Base-by-base conservation (phyloP, 2,888 invertebrate species). In the Harpalus rubripes region DNA sequence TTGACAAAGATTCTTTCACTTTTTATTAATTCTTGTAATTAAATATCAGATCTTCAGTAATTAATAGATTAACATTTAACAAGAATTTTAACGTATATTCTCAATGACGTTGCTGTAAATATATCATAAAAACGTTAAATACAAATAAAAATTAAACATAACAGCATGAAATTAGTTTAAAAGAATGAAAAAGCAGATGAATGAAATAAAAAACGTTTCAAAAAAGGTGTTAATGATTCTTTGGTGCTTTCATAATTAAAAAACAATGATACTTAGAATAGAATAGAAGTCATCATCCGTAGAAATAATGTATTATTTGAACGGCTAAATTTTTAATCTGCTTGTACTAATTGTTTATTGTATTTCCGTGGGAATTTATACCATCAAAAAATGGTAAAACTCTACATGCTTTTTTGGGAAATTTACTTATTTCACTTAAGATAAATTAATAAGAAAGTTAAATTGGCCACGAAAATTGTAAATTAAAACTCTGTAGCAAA, bases 61-160 rank as follows among this genome's bases (percentile, higher is more conserved):
- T 63, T 63, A 63, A 63, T 52, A 8, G 44, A 52, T 63, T 63
- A 63, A 63, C 26, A 63, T 63, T 63, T 63, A 63, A 18, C 12
- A 18, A 10, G 63, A 22, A 63, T 63, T 63, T 63, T 26, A 63
- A 63, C 26, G 16, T 18, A 63, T 63, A 63, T 26, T 63, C 26
- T 22, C 63, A 63, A 63, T 63, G 63, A 8, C 59, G 7, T 59
- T 22, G 12, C 7, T 22, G 26, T 63, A 63, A 63, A 63, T 12
- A 63, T 10, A 26, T 52, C 8, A 52, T 12, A 52, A 12, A 52
- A 12, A 52, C 12, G 6, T 10, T 6, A 52, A 12, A 52, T 8
- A 52, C 10, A 12, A 52, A 12, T 52, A 52, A 52, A 52, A 8
- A 52, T 32, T 2, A 52, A 52, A 52, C 6, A 52, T 52, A 52